Evolutionary conservation across 1,140 invertebrate species (phyloP).

Genomic region (Macrobrachium nipponense): DNA sequence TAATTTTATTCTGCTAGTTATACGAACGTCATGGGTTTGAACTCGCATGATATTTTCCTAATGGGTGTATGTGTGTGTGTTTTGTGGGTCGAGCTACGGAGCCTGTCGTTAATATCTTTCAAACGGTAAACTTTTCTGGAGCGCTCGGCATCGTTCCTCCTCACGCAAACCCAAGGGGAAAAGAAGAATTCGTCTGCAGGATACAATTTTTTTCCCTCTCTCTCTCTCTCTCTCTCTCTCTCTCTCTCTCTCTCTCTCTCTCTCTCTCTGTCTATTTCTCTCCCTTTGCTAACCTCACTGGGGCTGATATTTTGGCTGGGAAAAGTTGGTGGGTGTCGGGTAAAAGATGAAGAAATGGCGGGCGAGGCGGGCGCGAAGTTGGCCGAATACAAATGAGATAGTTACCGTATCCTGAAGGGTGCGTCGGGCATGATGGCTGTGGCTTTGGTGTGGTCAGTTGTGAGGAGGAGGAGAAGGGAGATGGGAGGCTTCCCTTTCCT

Average conservation of each 20-base stretch:
- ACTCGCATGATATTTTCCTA: too few relatives aligned
- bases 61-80: too few relatives aligned
- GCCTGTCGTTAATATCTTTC: too few relatives aligned
- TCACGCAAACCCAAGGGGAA: too few relatives aligned
- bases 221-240: constrained; percentile 16
- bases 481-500: not conserved
- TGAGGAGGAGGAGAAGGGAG: not conserved
- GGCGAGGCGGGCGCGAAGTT: constrained; percentile 56
- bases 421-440: constrained; percentile 16
- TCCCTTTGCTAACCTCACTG: not conserved
- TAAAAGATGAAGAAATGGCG: constrained; percentile 60
- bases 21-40: too few relatives aligned
- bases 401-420: constrained; percentile 56
- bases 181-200: too few relatives aligned
- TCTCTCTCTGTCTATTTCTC: not conserved
- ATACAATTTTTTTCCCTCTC: not conserved
- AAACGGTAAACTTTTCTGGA: too few relatives aligned
- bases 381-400: constrained; percentile 62
- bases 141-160: too few relatives aligned
- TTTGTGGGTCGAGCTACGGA: too few relatives aligned
- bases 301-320: constrained; percentile 58
- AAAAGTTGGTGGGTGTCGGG: constrained; percentile 61
- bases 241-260: not conserved
- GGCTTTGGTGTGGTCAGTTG: not conserved
- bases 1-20: too few relatives aligned